Evolutionary conservation across 2,888 invertebrate species (phyloP).

Genomic region (Ecdyonurus torrentis): DNA sequence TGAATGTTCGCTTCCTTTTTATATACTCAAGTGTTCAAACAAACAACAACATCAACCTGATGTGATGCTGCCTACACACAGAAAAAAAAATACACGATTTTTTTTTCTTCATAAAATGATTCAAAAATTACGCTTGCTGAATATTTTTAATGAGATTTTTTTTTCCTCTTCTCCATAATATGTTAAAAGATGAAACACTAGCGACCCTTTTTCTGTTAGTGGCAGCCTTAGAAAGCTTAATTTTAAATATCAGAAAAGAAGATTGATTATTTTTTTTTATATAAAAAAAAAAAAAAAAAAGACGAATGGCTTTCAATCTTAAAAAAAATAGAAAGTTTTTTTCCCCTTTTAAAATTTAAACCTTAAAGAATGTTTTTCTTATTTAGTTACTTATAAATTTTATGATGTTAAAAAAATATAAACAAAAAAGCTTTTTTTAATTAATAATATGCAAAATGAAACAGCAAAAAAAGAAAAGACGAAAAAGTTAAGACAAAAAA

Average conservation of each 20-base stretch:
- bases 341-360: no score
- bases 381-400: background rate
- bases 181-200: background rate
- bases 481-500: no score
- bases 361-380: no score
- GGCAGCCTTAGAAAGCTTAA: background rate
- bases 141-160: background rate
- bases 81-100: no score
- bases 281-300: no score
- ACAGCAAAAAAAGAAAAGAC: no score
- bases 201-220: background rate
- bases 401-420: background rate
- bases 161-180: no score
- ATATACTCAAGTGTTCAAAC: no score
- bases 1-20: no score
- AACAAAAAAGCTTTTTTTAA: background rate
- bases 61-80: background rate
- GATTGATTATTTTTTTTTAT: background rate
- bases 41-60: background rate
- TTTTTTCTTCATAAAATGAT: background rate
- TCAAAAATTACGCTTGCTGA: background rate
- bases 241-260: background rate
- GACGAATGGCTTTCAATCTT: background rate
- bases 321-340: background rate
- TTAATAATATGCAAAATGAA: no score